A percentile compares a stretch with the other conserved stretches of the same genome.
These are phyloP conservation scores for Pseudococcus jackbeardsleyi DNA, from an alignment of 2,888 invertebrate genomes.

Conservation along the genomic window DNA sequence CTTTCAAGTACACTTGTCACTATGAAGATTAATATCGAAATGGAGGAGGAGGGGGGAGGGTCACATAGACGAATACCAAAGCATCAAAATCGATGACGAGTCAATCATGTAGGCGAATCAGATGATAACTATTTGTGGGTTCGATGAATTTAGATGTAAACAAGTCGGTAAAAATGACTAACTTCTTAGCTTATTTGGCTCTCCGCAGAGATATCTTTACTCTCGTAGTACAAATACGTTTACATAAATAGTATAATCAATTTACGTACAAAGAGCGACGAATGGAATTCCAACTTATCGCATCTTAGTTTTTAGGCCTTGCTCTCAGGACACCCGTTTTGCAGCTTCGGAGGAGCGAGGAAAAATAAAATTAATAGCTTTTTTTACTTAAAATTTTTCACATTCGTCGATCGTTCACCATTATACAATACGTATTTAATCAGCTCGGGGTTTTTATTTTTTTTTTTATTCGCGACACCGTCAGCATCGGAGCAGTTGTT, in stretches of 20 bases:
- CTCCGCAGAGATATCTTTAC: neutral
- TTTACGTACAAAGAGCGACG: neutral
- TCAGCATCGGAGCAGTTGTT: neutral
- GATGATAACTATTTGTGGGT: constrained; percentile 38
- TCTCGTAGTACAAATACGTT: neutral
- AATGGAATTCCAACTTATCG: constrained; percentile 35
- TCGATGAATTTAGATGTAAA: constrained; percentile 23
- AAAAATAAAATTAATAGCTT: constrained; percentile 36
- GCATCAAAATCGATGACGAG: neutral
- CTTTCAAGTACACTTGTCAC: neutral
- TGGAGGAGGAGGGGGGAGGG: neutral
- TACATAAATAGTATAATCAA: neutral
- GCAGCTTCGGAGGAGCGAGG: neutral
- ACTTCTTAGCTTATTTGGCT: neutral
- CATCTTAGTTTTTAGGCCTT: constrained; percentile 27
- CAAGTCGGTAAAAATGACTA: constrained; percentile 15
- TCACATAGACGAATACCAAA: neutral
- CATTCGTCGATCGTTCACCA: constrained; percentile 26
- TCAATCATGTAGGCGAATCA: constrained; percentile 2
- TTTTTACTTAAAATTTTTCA: constrained; percentile 52
- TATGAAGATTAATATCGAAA: neutral
- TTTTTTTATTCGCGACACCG: neutral
- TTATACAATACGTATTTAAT: constrained; percentile 49
- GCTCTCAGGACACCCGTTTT: neutral
- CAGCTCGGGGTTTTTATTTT: constrained; percentile 13